Evolutionary conservation across 1,140 invertebrate species (phyloP).

Genomic region (Drosophila malerkotliana): DNA sequence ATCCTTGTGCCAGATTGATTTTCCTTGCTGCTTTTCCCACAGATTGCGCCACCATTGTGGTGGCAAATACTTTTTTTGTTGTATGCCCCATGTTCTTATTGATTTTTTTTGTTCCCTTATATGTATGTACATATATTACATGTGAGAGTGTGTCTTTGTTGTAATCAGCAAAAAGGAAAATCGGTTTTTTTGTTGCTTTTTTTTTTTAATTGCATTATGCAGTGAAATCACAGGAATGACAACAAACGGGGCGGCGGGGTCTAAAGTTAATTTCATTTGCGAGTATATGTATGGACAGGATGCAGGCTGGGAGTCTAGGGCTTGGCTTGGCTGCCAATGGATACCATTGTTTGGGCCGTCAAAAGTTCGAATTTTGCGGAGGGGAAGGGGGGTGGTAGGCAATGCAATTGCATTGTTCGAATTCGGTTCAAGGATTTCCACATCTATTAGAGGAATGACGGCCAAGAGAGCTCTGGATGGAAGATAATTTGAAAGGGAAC

Average conservation of each 20-base stretch:
- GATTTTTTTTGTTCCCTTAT: slow-evolving; percentile 48
- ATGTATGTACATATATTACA: background rate
- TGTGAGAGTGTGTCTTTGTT: background rate
- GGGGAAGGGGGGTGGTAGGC: background rate
- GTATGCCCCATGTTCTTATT: slow-evolving; percentile 47
- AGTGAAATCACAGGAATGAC: slow-evolving; percentile 52
- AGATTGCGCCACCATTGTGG: slow-evolving; percentile 30
- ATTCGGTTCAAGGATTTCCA: slow-evolving; percentile 15
- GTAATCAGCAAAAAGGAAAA: slow-evolving; percentile 53
- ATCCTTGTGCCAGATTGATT: slow-evolving; percentile 79
- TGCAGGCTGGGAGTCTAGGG: slow-evolving; percentile 21
- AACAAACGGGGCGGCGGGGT: slow-evolving; percentile 2
- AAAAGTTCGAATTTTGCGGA: slow-evolving; percentile 35
- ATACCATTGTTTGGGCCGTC: slow-evolving; percentile 32
- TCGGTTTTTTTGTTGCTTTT: slow-evolving; percentile 47
- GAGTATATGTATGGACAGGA: slow-evolving; percentile 43
- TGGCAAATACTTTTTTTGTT: slow-evolving; percentile 39
- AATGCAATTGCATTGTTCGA: slow-evolving; percentile 16
- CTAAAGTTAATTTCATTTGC: slow-evolving; percentile 67
- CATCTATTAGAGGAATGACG: background rate
- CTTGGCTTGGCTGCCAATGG: slow-evolving; percentile 4
- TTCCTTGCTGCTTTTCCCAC: slow-evolving; percentile 35
- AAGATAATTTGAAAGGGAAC: background rate
- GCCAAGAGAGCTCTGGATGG: background rate
- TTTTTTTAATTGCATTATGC: slow-evolving; percentile 77